A percentile compares a stretch with the other conserved stretches of the same genome.
phyloP scores from a whole-genome alignment of 2,888 invertebrate genomes.

The Morpho helenor region DNA sequence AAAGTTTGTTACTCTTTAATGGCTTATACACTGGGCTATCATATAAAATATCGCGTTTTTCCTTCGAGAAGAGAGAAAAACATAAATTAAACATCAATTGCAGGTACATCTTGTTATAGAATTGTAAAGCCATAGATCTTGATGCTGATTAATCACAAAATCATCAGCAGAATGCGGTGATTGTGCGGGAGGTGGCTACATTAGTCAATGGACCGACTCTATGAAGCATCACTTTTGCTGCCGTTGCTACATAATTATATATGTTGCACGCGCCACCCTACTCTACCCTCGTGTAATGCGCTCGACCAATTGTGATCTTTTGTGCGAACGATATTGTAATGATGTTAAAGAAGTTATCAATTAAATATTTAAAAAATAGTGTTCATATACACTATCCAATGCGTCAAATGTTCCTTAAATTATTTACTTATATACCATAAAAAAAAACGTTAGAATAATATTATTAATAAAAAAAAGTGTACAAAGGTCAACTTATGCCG shows the following conservation, averaged over 20 bases:
- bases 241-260: constrained; percentile 45
- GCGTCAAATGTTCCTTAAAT: too few species aligned
- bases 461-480: too few species aligned
- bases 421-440: too few species aligned
- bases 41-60: neutral
- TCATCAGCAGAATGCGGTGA: neutral
- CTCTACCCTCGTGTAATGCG: constrained; percentile 34
- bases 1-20: neutral
- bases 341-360: neutral
- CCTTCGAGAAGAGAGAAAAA: too few species aligned
- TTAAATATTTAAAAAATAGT: too few species aligned
- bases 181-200: neutral
- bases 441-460: too few species aligned
- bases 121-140: too few species aligned
- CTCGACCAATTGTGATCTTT: constrained; percentile 30
- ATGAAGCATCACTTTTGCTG: constrained; percentile 19
- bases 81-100: too few species aligned
- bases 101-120: too few species aligned
- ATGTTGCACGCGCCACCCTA: constrained; percentile 50
- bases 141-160: neutral
- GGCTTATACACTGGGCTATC: neutral
- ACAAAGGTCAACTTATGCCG: too few species aligned
- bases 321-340: neutral
- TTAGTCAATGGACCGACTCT: constrained; percentile 12
- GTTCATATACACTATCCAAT: too few species aligned